These are phyloP conservation scores for Tinea trinotella DNA, from an alignment of 2,888 invertebrate species.

Conservation along the genomic window DNA sequence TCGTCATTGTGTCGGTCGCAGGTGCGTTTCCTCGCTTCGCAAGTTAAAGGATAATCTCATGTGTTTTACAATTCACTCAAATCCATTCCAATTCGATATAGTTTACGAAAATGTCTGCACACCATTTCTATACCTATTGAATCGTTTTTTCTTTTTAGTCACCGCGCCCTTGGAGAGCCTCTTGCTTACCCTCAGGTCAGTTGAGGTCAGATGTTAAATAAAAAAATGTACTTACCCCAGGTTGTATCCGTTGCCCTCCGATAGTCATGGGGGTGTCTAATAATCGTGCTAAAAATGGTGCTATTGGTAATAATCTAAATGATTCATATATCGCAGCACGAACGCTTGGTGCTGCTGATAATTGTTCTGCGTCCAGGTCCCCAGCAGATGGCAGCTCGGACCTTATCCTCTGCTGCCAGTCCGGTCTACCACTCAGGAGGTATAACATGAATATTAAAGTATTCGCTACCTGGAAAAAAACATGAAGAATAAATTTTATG, in stretches of 20 bases:
- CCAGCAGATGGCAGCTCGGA: slow-evolving; percentile 76
- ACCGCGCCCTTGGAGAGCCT: too few relatives aligned
- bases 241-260: slow-evolving; percentile 77
- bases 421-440: slow-evolving; percentile 77
- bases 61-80: too few relatives aligned
- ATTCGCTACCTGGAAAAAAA: slow-evolving; percentile 81
- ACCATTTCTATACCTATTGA: too few relatives aligned
- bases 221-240: slow-evolving; percentile 81
- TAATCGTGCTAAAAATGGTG: slow-evolving; percentile 84
- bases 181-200: too few relatives aligned
- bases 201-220: too few relatives aligned
- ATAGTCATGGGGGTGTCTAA: slow-evolving; percentile 80
- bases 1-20: too few relatives aligned
- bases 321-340: slow-evolving; percentile 85
- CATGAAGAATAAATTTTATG: too few relatives aligned
- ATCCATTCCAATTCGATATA: too few relatives aligned
- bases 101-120: too few relatives aligned
- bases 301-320: slow-evolving; percentile 82
- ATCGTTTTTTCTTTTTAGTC: too few relatives aligned
- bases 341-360: slow-evolving; percentile 79
- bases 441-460: slow-evolving; percentile 85
- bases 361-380: slow-evolving; percentile 68
- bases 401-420: slow-evolving; percentile 77
- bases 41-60: too few relatives aligned
- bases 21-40: too few relatives aligned